A percentile compares a stretch with the other conserved stretches of the same genome.
phyloP scores from a whole-genome alignment of 1,140 invertebrate genomes.

The Meloidogyne hapla region DNA sequence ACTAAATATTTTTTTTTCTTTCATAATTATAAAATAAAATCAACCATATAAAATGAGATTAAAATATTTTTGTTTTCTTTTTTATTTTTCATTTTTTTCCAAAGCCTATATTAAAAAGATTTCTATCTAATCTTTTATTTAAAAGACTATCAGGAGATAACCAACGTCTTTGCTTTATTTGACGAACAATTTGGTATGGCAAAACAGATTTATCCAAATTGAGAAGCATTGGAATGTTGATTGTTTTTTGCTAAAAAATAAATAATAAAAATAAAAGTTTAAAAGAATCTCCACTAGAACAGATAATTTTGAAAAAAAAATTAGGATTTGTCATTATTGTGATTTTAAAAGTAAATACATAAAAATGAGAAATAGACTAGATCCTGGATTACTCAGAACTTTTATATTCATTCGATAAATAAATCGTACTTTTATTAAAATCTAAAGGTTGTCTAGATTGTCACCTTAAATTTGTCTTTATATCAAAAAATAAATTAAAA shows the following conservation, averaged over 20 bases:
- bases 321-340: too few relatives aligned
- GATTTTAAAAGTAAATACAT: too few relatives aligned
- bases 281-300: too few relatives aligned
- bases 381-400: too few relatives aligned
- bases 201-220: background rate
- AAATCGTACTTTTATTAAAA: too few relatives aligned
- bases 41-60: too few relatives aligned
- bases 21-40: too few relatives aligned
- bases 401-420: too few relatives aligned
- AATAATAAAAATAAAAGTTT: background rate
- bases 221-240: background rate
- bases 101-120: conserved; percentile 21
- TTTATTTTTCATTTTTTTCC: background rate
- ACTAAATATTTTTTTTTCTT: too few relatives aligned
- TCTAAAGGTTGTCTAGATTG: background rate
- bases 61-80: background rate
- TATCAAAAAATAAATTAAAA: background rate
- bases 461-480: too few relatives aligned
- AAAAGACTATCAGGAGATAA: conserved; percentile 8
- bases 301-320: too few relatives aligned
- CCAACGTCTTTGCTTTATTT: background rate
- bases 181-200: background rate
- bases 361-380: too few relatives aligned
- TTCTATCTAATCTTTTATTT: conserved; percentile 21
- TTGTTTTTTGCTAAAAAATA: conserved; percentile 2